Percentiles rank a stretch among this genome's conserved stretches.
Conservation (phyloP, 2,888 invertebrate species). For the Xanthia icteritia region DNA sequence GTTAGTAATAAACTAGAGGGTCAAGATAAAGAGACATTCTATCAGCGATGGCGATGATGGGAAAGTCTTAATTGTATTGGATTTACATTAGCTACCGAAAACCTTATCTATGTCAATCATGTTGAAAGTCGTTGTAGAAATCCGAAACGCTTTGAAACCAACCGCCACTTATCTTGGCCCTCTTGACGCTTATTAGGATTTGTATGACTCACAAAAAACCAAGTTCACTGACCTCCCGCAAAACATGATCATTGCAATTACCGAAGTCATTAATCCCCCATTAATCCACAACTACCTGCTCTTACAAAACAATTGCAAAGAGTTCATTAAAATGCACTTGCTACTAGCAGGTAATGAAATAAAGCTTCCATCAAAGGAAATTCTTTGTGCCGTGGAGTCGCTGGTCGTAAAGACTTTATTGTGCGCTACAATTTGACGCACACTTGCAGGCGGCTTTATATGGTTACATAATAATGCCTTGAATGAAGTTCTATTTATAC, state of each 20-base stretch:
- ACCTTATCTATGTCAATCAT: neutral
- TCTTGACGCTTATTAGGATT: neutral
- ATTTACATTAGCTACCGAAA: neutral
- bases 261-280: neutral
- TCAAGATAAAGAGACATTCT: neutral
- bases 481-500: neutral
- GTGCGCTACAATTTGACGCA: conserved; percentile 14
- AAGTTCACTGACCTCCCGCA: neutral
- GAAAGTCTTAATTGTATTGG: neutral
- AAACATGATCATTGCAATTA: neutral
- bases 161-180: neutral
- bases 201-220: neutral
- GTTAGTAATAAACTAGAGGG: neutral
- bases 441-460: conserved; percentile 8
- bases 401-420: conserved; percentile 30
- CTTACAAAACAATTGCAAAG: conserved; percentile 35
- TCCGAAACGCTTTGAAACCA: neutral
- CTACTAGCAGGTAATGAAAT: conserved; percentile 37
- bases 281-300: neutral
- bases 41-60: neutral
- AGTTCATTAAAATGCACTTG: conserved; percentile 27
- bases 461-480: neutral
- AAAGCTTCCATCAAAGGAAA: conserved; percentile 29
- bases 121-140: no score
- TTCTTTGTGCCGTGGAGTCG: conserved; percentile 18